These are phyloP conservation scores for Gopherus flavomarginatus DNA, from an alignment of 2,113 vertebrate genomes.

Conservation along the genomic window DNA sequence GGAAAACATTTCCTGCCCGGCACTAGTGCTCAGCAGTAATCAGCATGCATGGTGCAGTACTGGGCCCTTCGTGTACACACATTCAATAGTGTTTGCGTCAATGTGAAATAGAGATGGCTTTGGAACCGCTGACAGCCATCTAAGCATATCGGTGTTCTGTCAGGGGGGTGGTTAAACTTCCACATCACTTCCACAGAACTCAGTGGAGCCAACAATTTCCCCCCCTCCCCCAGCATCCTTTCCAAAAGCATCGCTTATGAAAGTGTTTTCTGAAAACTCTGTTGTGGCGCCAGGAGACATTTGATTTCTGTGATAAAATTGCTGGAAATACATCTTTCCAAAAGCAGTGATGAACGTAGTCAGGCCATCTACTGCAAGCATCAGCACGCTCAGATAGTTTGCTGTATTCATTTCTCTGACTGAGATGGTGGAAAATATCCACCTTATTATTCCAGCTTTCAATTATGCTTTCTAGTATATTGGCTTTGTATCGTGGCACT, in stretches of 20 bases:
- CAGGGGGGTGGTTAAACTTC: neutral
- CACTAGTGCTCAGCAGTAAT: neutral
- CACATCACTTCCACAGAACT: neutral
- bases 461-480: neutral
- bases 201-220: rapidly evolving
- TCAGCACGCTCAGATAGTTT: neutral
- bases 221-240: neutral
- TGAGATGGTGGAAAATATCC: neutral
- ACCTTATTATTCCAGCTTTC: neutral
- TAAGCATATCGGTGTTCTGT: neutral
- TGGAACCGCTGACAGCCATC: neutral
- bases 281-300: neutral
- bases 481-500: neutral
- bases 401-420: neutral
- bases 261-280: neutral
- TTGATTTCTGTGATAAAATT: constrained; percentile 36
- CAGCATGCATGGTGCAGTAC: neutral
- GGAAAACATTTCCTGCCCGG: neutral
- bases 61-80: neutral
- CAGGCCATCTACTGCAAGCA: neutral
- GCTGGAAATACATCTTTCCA: constrained; percentile 49
- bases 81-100: neutral
- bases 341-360: constrained; percentile 47
- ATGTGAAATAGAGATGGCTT: neutral
- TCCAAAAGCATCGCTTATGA: neutral